Base-by-base conservation (phyloP, 2,797 vertebrate genomes). In the Loriculus beryllinus region DNA sequence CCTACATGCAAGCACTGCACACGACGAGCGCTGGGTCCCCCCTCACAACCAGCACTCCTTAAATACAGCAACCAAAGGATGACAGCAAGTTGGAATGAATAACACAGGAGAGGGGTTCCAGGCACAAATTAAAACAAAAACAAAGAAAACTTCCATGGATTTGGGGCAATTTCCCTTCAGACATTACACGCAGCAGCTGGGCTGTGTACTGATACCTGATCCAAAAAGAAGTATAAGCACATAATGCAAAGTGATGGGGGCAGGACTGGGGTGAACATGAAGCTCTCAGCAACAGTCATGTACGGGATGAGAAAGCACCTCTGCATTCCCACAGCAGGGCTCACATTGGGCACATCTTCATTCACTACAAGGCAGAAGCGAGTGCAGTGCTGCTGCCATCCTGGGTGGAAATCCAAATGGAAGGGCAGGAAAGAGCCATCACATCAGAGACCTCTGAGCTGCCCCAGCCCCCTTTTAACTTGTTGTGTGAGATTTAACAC, bases 161-260 rank as follows among this genome's bases (percentile, higher is more conserved):
- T 95, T 95, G 86, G 84, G 91, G 86, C 92, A 92, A 93, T 97
- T 96, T 96, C 79, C 96, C 96, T 94, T 96, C 95, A 88, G 93
- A 95, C 96, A 96, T 96, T 92, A 94, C 28, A 97, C 96, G 93
- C 96, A 95, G 96, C 96, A 40, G 95, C 16, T 72, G 92, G 88
- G 92, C 96, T 95, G 96, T 45, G 93, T 43, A 91, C 89, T 63
- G 92, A 95, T 39, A 96, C 93, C 94, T 96, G 96, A 95, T 95
- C 95, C 96, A 68, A 94, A 97, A 69, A 93, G 86, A 95, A 95
- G 93, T 89, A 95, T 13, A 95, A 86, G 42, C 92, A 95, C 96
- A 93, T 95, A 88, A 92, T 76, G 94, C 90, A 87, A 91, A 91
- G 52, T 33, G 86, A 82, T 5, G 80, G 91, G 89, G 80, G 71